Percentiles rank a stretch among this genome's conserved stretches.
These are phyloP conservation scores for Himantopus leucocephalus DNA, from an alignment of 2,113 vertebrate species.

Conservation along the genomic window DNA sequence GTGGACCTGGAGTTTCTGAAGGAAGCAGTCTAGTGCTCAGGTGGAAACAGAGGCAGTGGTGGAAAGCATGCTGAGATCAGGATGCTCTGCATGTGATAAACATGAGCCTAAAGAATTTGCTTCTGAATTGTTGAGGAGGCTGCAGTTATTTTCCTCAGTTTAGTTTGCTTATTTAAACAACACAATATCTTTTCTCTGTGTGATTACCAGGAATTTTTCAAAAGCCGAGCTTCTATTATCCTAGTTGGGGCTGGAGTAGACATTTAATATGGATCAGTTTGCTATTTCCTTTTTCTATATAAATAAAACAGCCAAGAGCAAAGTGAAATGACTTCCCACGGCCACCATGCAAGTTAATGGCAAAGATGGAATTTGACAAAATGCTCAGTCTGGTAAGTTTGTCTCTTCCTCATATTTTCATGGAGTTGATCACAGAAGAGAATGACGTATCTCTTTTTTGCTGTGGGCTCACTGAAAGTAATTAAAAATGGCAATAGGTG, in stretches of 20 bases:
- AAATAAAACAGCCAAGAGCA: neutral
- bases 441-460: neutral
- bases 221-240: neutral
- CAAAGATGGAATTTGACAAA: neutral
- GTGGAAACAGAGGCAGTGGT: neutral
- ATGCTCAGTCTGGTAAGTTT: neutral
- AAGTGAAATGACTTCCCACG: neutral
- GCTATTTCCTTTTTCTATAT: neutral
- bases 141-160: neutral
- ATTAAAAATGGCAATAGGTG: conserved; percentile 6
- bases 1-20: neutral
- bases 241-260: neutral
- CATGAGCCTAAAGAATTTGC: neutral
- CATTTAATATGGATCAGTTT: neutral
- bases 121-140: neutral
- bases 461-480: neutral
- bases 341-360: neutral
- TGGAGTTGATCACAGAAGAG: neutral
- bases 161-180: neutral
- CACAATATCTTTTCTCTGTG: neutral
- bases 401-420: neutral
- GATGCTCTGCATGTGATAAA: neutral
- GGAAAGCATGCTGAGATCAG: neutral
- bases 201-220: conserved; percentile 11
- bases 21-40: fast-evolving